Evolutionary conservation across 2,888 invertebrate genomes (phyloP), one percentile per base, ranked within the genome.

Genomic region (Bellardia pandia): DNA sequence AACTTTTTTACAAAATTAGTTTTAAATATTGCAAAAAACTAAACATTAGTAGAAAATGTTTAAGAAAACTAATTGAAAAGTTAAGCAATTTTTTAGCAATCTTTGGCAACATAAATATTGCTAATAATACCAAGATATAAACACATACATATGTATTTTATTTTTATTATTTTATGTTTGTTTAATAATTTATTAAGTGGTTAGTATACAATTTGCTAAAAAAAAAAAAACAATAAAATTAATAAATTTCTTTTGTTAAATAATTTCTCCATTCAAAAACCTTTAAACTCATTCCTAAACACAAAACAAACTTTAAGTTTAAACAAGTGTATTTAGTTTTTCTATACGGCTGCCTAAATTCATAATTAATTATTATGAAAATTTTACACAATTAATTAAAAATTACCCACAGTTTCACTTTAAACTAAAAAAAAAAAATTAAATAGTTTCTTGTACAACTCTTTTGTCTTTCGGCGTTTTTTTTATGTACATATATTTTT

Each of bases 331-430:
- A 62, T 11, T 42, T 40, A 9, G 48, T 23, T 30, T 62, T 48
- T 23, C 9, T 30, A 37, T 42, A 14, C 64, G 45, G 76, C 48
- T 72, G 76, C 51, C 58, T 71, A 48, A 77, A 66, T 64, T 82
- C 72, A 68, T 82, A 77, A 86, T 82, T 80, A 86, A 80, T 83
- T 81, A 66, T 62, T 68, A 69, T 48, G 56, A 68, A 79, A 83
- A 79, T 56, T 51, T 66, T 66, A 53, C 51, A 86, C 76, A 80
- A 77, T 77, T 74, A 86, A 74, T 86, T 82, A 69, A 89, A 86
- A 88, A 89, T 89, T 90, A 90, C 90, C 88, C 90, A 90, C 89
- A 89, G 89, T 90, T 90, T 90, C 90, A 89, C 90, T 87, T 85
- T 88, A 84, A 80, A 81, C 42, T 30, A 64, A 69, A 30, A 68